Evolutionary conservation across 1,140 invertebrate species (phyloP), one percentile per base, ranked within the genome.

Genomic region (Sesamia nonagrioides): DNA sequence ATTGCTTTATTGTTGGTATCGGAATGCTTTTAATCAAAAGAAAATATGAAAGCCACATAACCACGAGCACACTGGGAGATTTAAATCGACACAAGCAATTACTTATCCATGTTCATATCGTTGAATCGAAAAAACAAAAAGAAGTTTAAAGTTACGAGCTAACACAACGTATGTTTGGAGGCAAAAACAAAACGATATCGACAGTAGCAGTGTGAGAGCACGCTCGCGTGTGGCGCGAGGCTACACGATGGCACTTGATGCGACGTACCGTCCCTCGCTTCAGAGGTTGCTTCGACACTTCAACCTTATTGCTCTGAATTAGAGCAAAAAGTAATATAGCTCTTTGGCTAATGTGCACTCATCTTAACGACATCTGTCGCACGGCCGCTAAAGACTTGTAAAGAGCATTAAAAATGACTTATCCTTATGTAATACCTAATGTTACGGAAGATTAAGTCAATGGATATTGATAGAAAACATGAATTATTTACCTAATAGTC

Each of bases 151-250:
- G 83, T 82, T 84, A 86, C 84, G 80, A 78, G 60, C 80, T 69
- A 82, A 77, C 75, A 72, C 76, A 82, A 82, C 77, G 80, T 82
- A 82, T 83, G 79, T 82, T 86, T 63, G 77, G 81, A 83, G 63
- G 76, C 78, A 86, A 86, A 80, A 89, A 78, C 84, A 90, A 88
- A 90, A 88, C 80, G 82, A 81, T 81, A 54, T 77, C 78, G 84
- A 85, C 87, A 81, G 89, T 89, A 89, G 88, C 88, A 35, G 72
- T 80, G 54, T 78, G 61, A 78, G 66, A 73, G 48, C 68, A 45
- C 4, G 74, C 35, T 68, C 48, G 74, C 74, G 74, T 77, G 74
- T 77, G 74, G 61, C 60, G 42, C 60, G 42, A 1, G 72, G 61
- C 40, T 52, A 72, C 50, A 37, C 68, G 45, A 68, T 48, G 68